phyloP scores from a whole-genome alignment of 2,797 vertebrate species.

The Salmo trutta region DNA sequence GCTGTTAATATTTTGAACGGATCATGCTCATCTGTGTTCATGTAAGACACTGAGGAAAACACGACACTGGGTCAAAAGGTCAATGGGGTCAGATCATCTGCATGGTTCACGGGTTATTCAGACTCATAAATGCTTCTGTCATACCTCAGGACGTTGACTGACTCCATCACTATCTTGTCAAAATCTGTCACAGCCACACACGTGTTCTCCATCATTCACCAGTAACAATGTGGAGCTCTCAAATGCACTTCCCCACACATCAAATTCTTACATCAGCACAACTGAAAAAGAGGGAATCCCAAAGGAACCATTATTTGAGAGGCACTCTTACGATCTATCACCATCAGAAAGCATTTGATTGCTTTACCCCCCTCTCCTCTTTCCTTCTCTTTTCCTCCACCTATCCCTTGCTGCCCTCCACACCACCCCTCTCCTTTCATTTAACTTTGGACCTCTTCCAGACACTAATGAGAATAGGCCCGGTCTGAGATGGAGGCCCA shows the following conservation, averaged over 20 bases:
- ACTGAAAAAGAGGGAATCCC: neutral
- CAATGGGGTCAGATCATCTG: neutral
- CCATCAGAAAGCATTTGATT: neutral
- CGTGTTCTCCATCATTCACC: neutral
- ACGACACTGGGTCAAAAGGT: neutral
- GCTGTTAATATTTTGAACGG: neutral
- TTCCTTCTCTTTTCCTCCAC: neutral
- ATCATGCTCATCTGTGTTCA: neutral
- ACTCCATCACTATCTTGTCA: neutral
- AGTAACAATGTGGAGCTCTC: neutral
- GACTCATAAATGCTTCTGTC: neutral
- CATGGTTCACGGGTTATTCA: neutral
- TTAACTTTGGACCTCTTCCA: neutral
- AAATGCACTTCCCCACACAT: neutral
- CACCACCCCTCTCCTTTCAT: neutral
- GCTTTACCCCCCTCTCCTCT: neutral
- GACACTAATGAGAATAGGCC: neutral
- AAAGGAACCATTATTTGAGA: neutral
- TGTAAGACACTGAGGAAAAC: neutral
- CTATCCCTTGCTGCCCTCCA: neutral
- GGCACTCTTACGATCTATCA: neutral
- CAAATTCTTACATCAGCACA: slow-evolving; percentile 4
- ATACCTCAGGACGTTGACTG: neutral
- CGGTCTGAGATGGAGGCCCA: neutral
- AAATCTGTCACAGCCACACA: neutral